Conservation (phyloP, 2,113 vertebrate genomes). For the Sturnus vulgaris region DNA sequence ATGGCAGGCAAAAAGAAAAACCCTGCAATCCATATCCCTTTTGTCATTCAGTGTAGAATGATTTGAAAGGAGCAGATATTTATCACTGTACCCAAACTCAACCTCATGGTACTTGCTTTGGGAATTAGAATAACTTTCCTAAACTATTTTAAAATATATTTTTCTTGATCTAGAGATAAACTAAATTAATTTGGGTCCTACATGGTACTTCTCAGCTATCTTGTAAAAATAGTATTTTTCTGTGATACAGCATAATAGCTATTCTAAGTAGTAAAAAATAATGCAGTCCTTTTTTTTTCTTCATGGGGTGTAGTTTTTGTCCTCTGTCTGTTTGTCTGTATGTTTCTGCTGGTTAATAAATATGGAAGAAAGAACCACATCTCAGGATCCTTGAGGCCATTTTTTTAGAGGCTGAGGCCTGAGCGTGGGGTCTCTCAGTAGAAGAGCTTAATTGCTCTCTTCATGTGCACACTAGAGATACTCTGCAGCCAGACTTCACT, state of each 20-base stretch:
- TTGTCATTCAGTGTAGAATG: rapidly evolving
- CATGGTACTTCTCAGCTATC: not conserved
- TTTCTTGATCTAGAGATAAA: not conserved
- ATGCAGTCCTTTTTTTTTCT: not conserved
- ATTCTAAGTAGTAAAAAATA: not conserved
- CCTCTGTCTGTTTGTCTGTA: not conserved
- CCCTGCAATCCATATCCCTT: not conserved
- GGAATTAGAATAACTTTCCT: not conserved
- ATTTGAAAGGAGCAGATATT: not conserved
- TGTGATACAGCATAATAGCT: not conserved
- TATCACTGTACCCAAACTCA: not conserved
- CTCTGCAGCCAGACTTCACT: not conserved
- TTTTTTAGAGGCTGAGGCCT: not conserved
- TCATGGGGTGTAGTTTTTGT: not conserved
- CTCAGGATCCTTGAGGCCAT: not conserved
- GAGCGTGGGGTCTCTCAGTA: not conserved
- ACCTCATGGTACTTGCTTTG: not conserved
- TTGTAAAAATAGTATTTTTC: not conserved
- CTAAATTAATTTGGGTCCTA: not conserved
- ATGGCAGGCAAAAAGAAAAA: not conserved
- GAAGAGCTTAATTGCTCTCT: not conserved
- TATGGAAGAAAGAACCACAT: not conserved
- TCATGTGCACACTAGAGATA: not conserved
- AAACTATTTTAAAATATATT: not conserved
- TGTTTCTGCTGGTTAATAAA: not conserved